A percentile compares a stretch with the other conserved stretches of the same genome.
phyloP scores from a whole-genome alignment of 1,140 invertebrate genomes.

The Bicyclus anynana region DNA sequence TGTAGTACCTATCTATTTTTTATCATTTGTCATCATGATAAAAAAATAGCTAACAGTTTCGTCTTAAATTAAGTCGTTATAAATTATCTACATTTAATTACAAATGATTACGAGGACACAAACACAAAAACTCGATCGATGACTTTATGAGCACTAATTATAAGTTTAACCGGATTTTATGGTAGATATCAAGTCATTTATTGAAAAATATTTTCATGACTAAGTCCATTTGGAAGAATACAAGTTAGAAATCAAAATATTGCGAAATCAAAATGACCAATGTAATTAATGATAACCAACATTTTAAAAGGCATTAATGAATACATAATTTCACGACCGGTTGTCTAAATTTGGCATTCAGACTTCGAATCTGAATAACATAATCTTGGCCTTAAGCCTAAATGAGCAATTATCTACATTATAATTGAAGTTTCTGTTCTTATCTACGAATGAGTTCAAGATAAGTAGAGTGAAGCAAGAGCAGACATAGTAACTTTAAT shows the following conservation, averaged over 20 bases:
- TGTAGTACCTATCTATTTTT: too few relatives aligned
- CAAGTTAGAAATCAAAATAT: background rate
- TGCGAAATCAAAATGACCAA: background rate
- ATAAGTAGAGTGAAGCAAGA: constrained; percentile 23
- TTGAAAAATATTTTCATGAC: background rate
- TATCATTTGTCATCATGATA: too few relatives aligned
- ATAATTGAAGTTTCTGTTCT: background rate
- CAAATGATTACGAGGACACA: too few relatives aligned
- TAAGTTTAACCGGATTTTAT: background rate
- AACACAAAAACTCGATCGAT: too few relatives aligned
- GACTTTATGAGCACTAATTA: background rate
- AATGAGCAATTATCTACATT: background rate
- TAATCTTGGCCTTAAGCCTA: background rate
- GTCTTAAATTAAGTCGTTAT: too few relatives aligned
- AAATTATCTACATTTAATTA: too few relatives aligned
- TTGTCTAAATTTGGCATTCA: background rate
- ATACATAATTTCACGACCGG: background rate
- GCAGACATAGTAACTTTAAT: constrained; percentile 40
- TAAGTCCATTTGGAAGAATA: background rate
- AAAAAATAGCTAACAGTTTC: too few relatives aligned
- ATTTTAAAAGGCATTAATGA: background rate
- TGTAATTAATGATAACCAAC: background rate
- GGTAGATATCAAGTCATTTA: background rate
- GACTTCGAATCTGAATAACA: background rate
- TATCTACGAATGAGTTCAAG: constrained; percentile 1